Conservation (phyloP, 2,888 invertebrate genomes). For the Meliscaeva auricollis region DNA sequence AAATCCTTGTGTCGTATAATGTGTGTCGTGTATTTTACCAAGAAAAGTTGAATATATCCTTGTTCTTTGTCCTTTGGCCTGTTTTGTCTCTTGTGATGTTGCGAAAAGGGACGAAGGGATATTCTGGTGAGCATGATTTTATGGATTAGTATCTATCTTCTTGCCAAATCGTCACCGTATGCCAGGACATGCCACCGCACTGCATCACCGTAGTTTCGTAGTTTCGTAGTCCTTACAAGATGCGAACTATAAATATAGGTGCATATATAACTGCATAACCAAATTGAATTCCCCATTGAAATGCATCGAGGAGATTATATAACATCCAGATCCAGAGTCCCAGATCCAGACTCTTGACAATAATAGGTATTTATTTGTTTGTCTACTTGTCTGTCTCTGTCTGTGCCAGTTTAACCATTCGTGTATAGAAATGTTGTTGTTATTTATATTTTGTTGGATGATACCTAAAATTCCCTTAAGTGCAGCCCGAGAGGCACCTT, state of each 20-base stretch:
- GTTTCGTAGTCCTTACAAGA: not conserved
- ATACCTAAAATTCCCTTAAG: constrained; percentile 71
- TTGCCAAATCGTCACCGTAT: constrained; percentile 40
- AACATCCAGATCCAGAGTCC: constrained; percentile 20
- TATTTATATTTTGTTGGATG: constrained; percentile 55
- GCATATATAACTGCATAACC: constrained; percentile 40
- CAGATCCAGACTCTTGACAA: constrained; percentile 46
- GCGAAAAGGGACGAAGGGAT: not conserved
- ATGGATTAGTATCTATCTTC: constrained; percentile 34
- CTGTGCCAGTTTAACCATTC: constrained; percentile 48
- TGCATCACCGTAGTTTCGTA: not conserved
- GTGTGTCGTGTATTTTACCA: not conserved
- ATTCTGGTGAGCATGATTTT: constrained; percentile 12
- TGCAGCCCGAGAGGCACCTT: constrained; percentile 51
- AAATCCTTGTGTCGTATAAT: not conserved
- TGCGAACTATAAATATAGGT: not conserved
- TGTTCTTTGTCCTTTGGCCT: constrained; percentile 47
- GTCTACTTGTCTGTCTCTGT: constrained; percentile 61
- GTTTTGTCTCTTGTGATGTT: constrained; percentile 19
- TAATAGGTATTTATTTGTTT: constrained; percentile 73
- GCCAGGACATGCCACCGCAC: constrained; percentile 4
- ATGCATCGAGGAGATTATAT: constrained; percentile 45
- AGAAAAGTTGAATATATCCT: constrained; percentile 59
- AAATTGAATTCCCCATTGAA: constrained; percentile 70
- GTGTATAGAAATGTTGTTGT: constrained; percentile 50